These are phyloP conservation scores for Chloroceryle aenea DNA, from an alignment of 2,113 vertebrate species.

Conservation along the genomic window DNA sequence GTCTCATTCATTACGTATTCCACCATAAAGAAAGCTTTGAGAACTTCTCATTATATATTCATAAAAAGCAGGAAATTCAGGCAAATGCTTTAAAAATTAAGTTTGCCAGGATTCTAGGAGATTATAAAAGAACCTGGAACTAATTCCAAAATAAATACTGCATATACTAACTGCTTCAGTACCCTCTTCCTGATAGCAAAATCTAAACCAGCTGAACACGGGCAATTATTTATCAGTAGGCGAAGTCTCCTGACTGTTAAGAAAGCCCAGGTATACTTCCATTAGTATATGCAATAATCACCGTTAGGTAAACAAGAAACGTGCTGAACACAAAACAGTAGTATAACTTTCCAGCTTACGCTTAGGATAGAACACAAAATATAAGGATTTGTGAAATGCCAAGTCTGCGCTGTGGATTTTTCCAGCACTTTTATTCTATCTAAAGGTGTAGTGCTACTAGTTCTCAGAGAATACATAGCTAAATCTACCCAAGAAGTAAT, in stretches of 20 bases:
- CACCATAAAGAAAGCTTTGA: neutral
- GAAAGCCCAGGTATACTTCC: neutral
- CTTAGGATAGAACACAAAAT: neutral
- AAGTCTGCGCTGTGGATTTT: neutral
- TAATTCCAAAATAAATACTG: neutral
- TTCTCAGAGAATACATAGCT: neutral
- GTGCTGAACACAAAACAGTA: neutral
- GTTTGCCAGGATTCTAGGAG: neutral
- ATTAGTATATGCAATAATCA: neutral
- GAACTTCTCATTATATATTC: neutral
- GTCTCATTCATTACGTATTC: neutral
- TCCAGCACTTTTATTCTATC: neutral
- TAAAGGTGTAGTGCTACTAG: neutral
- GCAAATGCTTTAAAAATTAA: neutral
- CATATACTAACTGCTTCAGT: neutral
- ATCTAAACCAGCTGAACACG: neutral
- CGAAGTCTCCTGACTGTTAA: neutral
- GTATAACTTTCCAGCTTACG: neutral
- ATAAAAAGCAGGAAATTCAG: neutral
- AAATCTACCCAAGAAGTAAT: neutral
- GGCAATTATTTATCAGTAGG: neutral
- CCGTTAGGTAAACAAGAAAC: neutral
- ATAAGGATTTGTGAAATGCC: neutral
- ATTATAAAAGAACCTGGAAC: neutral
- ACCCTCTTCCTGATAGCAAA: neutral